These are phyloP conservation scores for Apostichopus japonicus DNA, from an alignment of 35 echinoderm and acorn worm species.

Conservation along the genomic window DNA sequence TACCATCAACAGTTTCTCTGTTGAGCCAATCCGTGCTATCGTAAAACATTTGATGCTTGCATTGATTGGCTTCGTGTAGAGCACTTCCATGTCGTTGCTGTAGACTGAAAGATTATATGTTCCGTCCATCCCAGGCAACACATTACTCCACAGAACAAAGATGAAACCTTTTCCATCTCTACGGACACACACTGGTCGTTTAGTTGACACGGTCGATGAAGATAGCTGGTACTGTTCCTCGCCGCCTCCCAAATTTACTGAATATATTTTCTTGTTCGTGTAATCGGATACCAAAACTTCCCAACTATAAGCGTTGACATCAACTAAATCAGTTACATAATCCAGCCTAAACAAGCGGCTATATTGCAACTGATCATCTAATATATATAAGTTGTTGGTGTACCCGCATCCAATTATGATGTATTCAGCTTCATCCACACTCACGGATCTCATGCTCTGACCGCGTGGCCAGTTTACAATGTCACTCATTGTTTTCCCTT, in stretches of 20 bases:
- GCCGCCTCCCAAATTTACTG: not conserved
- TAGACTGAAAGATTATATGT: not conserved
- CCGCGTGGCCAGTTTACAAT: not conserved
- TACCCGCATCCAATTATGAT: not conserved
- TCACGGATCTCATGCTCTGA: not conserved
- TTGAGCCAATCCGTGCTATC: too few species aligned
- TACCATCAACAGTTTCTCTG: too few species aligned
- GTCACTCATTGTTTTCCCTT: not conserved
- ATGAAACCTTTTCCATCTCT: not conserved
- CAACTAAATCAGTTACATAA: not conserved
- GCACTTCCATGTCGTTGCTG: not conserved
- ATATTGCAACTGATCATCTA: not conserved
- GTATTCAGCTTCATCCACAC: not conserved
- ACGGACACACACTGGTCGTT: not conserved
- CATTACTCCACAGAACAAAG: not conserved
- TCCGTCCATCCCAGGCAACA: not conserved
- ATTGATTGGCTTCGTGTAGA: not conserved
- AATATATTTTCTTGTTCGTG: not conserved
- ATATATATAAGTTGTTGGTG: not conserved
- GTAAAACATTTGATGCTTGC: too few species aligned
- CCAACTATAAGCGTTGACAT: not conserved
- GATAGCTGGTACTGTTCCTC: not conserved
- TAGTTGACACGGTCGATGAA: not conserved
- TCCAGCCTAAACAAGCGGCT: not conserved
- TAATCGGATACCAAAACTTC: not conserved